phyloP scores from a whole-genome alignment of 1,140 invertebrate genomes.

The Orchesella cincta region DNA sequence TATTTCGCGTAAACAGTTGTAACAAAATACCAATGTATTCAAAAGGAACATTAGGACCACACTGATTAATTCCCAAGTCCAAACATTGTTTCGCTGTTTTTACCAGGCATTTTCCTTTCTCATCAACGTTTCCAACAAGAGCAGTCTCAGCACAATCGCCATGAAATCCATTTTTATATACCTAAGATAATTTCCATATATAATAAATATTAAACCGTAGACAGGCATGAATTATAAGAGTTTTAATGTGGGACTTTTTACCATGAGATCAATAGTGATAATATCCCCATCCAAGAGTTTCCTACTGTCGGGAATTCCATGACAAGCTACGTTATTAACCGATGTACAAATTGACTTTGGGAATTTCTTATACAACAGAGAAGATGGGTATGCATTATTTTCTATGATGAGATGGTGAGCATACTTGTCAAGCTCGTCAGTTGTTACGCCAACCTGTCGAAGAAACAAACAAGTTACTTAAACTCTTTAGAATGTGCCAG shows the following conservation, averaged over 20 bases:
- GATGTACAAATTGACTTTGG: slow-evolving; percentile 95
- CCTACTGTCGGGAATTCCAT: slow-evolving; percentile 89
- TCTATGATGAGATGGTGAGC: slow-evolving; percentile 71
- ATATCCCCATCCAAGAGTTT: slow-evolving; percentile 82
- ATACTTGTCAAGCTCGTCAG: slow-evolving; percentile 80
- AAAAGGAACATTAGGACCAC: slow-evolving; percentile 74
- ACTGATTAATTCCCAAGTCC: slow-evolving; percentile 72
- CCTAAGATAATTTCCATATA: slow-evolving; percentile 61
- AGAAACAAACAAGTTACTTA: background rate
- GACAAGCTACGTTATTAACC: slow-evolving; percentile 90
- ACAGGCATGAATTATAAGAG: background rate
- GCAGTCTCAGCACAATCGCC: slow-evolving; percentile 91
- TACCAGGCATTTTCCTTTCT: slow-evolving; percentile 69
- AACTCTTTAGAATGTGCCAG: too few relatives aligned
- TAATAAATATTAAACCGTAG: too few relatives aligned
- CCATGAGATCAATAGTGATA: slow-evolving; percentile 88
- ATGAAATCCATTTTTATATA: slow-evolving; percentile 82
- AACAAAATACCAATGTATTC: slow-evolving; percentile 68
- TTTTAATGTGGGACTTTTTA: slow-evolving; percentile 62
- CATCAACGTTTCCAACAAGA: slow-evolving; percentile 78
- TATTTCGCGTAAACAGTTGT: background rate
- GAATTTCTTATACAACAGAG: slow-evolving; percentile 80
- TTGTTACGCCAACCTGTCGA: slow-evolving; percentile 76
- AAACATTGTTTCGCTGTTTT: slow-evolving; percentile 71
- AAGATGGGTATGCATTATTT: slow-evolving; percentile 83